Evolutionary conservation across 2,113 vertebrate genomes (phyloP).

Genomic region (Pelmatolapia mariae): DNA sequence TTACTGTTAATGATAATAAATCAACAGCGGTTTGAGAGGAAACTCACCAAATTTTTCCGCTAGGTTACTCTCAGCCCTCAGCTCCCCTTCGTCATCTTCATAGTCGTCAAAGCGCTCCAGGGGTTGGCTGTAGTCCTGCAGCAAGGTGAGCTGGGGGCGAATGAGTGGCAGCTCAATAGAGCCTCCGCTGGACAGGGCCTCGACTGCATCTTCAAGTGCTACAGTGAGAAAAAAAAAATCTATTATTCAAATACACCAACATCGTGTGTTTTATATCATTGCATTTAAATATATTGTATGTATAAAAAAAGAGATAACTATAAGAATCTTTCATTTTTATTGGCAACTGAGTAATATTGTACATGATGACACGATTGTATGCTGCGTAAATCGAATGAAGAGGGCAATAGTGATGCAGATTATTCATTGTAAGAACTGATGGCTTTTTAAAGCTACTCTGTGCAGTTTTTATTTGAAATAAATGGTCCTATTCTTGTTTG

Average conservation of each 20-base stretch:
- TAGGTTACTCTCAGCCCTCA: slow-evolving; percentile 83
- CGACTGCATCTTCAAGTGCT: slow-evolving; percentile 71
- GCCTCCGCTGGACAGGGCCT: slow-evolving; percentile 67
- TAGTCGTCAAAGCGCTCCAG: slow-evolving; percentile 79
- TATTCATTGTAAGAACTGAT: background rate
- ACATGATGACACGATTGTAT: background rate
- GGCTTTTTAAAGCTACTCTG: background rate
- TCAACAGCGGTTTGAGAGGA: background rate
- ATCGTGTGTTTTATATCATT: background rate
- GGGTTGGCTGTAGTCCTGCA: slow-evolving; percentile 75
- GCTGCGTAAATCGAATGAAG: background rate
- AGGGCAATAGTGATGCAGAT: background rate
- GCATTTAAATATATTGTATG: background rate
- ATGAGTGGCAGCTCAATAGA: slow-evolving; percentile 59
- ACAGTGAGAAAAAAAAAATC: background rate
- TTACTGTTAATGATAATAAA: slow-evolving; percentile 18
- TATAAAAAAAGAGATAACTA: background rate
- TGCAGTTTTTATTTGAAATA: background rate
- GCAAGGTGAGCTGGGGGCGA: slow-evolving; percentile 73
- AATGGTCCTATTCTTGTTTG: background rate
- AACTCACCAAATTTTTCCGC: slow-evolving; percentile 82
- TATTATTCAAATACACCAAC: background rate
- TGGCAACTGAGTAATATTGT: background rate
- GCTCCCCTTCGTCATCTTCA: slow-evolving; percentile 79
- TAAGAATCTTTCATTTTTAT: background rate